phyloP scores from a whole-genome alignment of 2,888 invertebrate genomes.

The Thysanoteuthis rhombus region DNA sequence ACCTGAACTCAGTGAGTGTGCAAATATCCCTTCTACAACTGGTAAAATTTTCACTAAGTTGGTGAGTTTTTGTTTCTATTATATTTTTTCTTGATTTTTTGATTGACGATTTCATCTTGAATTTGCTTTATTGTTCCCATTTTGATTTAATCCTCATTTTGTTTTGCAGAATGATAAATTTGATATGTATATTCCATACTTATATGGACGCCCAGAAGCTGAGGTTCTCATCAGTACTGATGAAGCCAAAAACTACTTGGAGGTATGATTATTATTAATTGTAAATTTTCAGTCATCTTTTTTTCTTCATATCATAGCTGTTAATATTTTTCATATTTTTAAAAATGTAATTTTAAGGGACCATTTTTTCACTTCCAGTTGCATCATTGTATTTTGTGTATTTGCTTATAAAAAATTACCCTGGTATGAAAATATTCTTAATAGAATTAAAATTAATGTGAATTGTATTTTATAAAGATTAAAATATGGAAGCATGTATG shows the following conservation, averaged over 20 bases:
- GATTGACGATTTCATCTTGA: too few species aligned
- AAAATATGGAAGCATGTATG: too few species aligned
- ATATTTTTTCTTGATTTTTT: neutral
- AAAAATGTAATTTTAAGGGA: too few species aligned
- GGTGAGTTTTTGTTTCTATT: slow-evolving; percentile 39
- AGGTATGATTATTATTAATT: slow-evolving; percentile 73
- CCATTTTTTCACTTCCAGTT: too few species aligned
- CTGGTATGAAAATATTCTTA: too few species aligned
- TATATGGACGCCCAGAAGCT: slow-evolving; percentile 45
- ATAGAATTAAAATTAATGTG: too few species aligned
- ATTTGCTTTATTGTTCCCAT: neutral
- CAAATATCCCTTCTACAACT: slow-evolving; percentile 43
- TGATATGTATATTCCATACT: slow-evolving; percentile 55
- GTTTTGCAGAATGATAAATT: slow-evolving; percentile 50
- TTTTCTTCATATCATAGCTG: neutral
- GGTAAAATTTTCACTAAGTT: slow-evolving; percentile 51
- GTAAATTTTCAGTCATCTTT: neutral
- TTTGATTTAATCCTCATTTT: neutral
- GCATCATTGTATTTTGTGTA: too few species aligned
- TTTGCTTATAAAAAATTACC: too few species aligned
- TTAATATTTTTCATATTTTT: too few species aligned
- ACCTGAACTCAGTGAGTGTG: slow-evolving; percentile 42
- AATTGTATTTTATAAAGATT: too few species aligned
- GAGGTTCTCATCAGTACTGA: slow-evolving; percentile 44
- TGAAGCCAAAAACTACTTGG: slow-evolving; percentile 74